Conservation (phyloP, 2,888 invertebrate species). For the Acleris literana region DNA sequence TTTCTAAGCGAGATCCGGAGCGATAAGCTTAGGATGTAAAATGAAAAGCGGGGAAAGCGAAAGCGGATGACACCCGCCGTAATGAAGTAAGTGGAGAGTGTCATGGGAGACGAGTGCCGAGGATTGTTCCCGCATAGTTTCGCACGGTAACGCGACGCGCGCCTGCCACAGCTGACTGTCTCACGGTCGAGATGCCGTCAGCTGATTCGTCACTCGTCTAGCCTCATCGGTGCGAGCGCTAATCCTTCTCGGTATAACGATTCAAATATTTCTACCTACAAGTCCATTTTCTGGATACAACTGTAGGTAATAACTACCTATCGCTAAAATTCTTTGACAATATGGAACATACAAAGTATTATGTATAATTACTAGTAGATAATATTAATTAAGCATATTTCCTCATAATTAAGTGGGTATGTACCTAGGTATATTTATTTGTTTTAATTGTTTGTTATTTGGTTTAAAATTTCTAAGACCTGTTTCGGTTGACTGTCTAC, state of each 20-base stretch:
- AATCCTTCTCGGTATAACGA: slow-evolving; percentile 46
- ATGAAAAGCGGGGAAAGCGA: slow-evolving; percentile 44
- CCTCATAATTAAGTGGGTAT: too few relatives aligned
- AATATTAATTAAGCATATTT: too few relatives aligned
- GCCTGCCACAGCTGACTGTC: slow-evolving; percentile 48
- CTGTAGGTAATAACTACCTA: neutral
- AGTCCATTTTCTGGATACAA: too few relatives aligned
- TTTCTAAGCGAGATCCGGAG: slow-evolving; percentile 6
- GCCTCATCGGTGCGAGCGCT: slow-evolving; percentile 40
- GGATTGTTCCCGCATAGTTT: slow-evolving; percentile 62
- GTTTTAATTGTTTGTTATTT: too few relatives aligned
- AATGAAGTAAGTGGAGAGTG: slow-evolving; percentile 47
- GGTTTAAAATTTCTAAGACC: too few relatives aligned
- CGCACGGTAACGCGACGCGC: slow-evolving; percentile 69
- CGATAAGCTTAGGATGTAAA: slow-evolving; percentile 25
- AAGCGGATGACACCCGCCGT: slow-evolving; percentile 41
- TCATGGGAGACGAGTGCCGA: slow-evolving; percentile 43
- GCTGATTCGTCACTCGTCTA: slow-evolving; percentile 50
- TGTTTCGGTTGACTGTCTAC: too few relatives aligned
- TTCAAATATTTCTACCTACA: neutral
- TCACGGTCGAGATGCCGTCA: slow-evolving; percentile 60
- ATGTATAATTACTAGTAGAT: too few relatives aligned
- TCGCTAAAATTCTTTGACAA: neutral
- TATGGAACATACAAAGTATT: too few relatives aligned
- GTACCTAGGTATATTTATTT: too few relatives aligned